Conservation (phyloP, 2,113 vertebrate genomes). For the Forbesichthys agassizii region DNA sequence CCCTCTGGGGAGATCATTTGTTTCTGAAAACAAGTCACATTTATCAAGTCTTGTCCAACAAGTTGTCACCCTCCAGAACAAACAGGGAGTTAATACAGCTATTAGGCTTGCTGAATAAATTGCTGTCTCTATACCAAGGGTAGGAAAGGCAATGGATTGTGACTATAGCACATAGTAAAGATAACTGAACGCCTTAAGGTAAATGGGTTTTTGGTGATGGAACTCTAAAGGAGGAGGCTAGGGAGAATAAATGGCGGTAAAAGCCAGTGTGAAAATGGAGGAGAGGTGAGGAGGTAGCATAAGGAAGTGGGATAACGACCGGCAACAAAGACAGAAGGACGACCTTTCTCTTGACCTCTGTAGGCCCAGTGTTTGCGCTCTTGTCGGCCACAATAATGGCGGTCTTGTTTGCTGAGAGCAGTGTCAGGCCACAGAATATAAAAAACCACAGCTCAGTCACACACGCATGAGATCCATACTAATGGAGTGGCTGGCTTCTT, state of each 20-base stretch:
- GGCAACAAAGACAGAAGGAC: slow-evolving; percentile 46
- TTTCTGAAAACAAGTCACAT: slow-evolving; percentile 32
- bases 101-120: slow-evolving; percentile 18
- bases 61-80: slow-evolving; percentile 25
- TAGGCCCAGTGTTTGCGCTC: slow-evolving; percentile 74
- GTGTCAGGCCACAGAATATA: slow-evolving; percentile 68
- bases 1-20: background rate
- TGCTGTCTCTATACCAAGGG: slow-evolving; percentile 4
- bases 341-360: slow-evolving; percentile 69
- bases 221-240: slow-evolving; percentile 14
- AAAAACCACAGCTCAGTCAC: slow-evolving; percentile 51
- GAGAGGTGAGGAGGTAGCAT: slow-evolving; percentile 49
- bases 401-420: slow-evolving; percentile 75
- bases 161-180: slow-evolving; percentile 17
- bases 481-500: slow-evolving; percentile 52
- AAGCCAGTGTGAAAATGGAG: slow-evolving; percentile 39
- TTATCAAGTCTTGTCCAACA: slow-evolving; percentile 24
- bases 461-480: slow-evolving; percentile 64
- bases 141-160: slow-evolving; percentile 20
- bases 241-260: slow-evolving; percentile 33
- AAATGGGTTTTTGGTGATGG: background rate
- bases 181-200: slow-evolving; percentile 1
- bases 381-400: slow-evolving; percentile 76
- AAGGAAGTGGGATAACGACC: slow-evolving; percentile 45
- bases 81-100: slow-evolving; percentile 37